A percentile compares a stretch with the other conserved stretches of the same genome.
These are phyloP conservation scores for Vombatus ursinus DNA, from an alignment of 2,113 vertebrate species.

Conservation along the genomic window DNA sequence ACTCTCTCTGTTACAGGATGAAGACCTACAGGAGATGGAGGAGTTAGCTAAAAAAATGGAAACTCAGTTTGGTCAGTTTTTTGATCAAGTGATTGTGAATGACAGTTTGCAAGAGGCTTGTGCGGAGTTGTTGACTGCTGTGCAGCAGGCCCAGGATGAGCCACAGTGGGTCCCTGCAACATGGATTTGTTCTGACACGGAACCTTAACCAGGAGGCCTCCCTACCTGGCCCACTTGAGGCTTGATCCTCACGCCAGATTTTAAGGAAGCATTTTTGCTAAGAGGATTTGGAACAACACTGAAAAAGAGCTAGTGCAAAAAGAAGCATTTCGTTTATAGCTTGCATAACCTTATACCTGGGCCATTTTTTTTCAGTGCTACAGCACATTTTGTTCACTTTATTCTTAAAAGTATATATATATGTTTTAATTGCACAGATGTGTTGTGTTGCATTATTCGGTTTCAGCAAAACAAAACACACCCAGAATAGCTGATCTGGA, in stretches of 20 bases:
- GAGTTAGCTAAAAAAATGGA: conserved; percentile 91
- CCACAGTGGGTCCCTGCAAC: conserved; percentile 94
- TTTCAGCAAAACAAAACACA: neutral
- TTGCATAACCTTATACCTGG: neutral
- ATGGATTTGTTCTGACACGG: conserved; percentile 89
- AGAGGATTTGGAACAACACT: neutral
- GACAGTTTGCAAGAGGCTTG: conserved; percentile 90
- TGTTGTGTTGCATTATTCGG: neutral
- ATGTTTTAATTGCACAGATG: neutral
- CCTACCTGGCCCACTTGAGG: neutral
- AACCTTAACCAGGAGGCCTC: conserved; percentile 76
- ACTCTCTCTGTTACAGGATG: conserved; percentile 86
- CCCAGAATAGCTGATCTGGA: neutral
- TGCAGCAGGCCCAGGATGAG: conserved; percentile 90
- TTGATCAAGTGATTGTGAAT: conserved; percentile 94
- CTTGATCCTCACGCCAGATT: neutral
- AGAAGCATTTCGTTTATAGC: neutral
- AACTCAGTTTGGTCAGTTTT: conserved; percentile 92
- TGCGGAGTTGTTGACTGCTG: conserved; percentile 85
- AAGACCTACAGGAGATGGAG: conserved; percentile 95
- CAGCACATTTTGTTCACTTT: neutral
- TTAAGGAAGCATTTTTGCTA: conserved; percentile 1
- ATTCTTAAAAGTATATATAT: neutral
- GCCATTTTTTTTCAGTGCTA: neutral
- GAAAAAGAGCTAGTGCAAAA: neutral